Conservation (phyloP, 2,797 vertebrate species). For the Scleropages formosus region DNA sequence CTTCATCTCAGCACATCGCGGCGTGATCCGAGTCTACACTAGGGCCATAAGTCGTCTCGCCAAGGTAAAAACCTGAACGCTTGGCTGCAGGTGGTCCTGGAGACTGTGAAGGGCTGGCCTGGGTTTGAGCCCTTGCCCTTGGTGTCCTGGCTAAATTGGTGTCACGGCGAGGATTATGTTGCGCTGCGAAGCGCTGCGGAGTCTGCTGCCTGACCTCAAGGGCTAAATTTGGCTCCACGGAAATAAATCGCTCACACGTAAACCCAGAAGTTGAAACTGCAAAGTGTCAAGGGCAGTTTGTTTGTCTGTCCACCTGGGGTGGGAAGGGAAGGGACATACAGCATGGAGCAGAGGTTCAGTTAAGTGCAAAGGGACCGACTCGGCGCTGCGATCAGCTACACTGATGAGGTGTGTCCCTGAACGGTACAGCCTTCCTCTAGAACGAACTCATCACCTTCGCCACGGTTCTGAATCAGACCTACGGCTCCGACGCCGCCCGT, state of each 20-base stretch:
- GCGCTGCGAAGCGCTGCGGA: slow-evolving; percentile 65
- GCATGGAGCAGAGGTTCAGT: too few species aligned
- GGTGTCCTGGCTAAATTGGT: slow-evolving; percentile 65
- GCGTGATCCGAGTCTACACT: too few species aligned
- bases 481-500: too few species aligned
- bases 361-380: too few species aligned
- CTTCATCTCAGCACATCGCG: too few species aligned
- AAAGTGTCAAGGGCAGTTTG: slow-evolving; percentile 1
- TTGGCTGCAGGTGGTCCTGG: too few species aligned
- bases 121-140: slow-evolving; percentile 62
- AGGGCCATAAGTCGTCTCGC: too few species aligned
- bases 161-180: slow-evolving; percentile 67
- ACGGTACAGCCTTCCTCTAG: neutral
- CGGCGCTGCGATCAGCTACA: too few species aligned
- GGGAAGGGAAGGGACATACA: neutral
- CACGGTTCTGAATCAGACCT: neutral
- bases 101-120: neutral
- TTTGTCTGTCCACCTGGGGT: neutral
- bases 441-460: neutral
- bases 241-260: slow-evolving; percentile 60
- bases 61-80: too few species aligned
- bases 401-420: neutral
- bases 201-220: slow-evolving; percentile 67
- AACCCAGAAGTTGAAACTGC: slow-evolving; percentile 22
- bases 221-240: slow-evolving; percentile 67